Evolutionary conservation across 1,140 invertebrate genomes (phyloP), one percentile per base, ranked within the genome.

Genomic region (Plodia interpunctella): DNA sequence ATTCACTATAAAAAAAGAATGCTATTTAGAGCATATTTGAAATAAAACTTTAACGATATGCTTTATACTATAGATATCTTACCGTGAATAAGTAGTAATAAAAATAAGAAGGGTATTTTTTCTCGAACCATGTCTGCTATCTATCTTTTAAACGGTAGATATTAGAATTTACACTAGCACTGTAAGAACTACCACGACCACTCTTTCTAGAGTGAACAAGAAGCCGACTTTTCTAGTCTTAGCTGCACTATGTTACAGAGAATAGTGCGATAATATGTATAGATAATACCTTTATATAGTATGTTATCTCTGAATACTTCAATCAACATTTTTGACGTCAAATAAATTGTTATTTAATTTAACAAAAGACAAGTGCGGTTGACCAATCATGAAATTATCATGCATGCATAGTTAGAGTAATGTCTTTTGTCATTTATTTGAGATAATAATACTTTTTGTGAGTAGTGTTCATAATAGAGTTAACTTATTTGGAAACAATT

Each of bases 301-400:
- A 10, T 44, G 38, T 15, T 44, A 44, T 44, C 38, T 2, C 5
- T 44, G 15, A 44, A 44, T 44, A 2, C 1, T 44, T 17, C 15
- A 17, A 44, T 15, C 15, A 17, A 15, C 13, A 20, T 28, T 25
- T 57, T 57, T 15, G 38, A 18, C 21, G 25, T 57, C 15, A 50
- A n/a, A 20, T 49, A 49, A 49, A 57, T 30, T 10, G 38, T 57
- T 49, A 20, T 35, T 50, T 49, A 50, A 57, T 49, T 57, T 49
- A 35, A 35, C 6, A 6, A 3, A 25, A 44, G 18, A 50, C 17
- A 17, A 20, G 21, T 49, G 56, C 20, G 56, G 56, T 49, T 57
- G 18, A 57, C 56, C 56, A 49, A 20, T 49, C 21, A 6, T 32
- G 3, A 32, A 32, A 32, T 32, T 32, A 10, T 32, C 9, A 8